Evolutionary conservation across 2,113 vertebrate species (phyloP), one percentile per base, ranked within the genome.

Genomic region (Colinus virginianus): DNA sequence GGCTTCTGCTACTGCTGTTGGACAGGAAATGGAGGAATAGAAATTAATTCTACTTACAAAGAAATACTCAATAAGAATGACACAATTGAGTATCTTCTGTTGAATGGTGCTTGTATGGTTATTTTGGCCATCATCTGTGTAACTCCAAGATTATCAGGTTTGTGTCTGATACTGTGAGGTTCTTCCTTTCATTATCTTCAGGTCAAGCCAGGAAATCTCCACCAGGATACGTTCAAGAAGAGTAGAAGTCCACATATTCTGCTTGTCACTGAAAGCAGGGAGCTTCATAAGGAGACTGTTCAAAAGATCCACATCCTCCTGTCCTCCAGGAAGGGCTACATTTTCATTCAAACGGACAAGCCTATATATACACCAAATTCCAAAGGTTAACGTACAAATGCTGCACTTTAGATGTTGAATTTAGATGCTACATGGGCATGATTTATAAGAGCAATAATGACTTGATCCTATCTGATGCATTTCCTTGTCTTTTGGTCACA

Each of bases 341-440:
- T 96, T 67, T 96, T 96, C 15, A 94, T 96, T 84, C 96, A 96
- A 84, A 96, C 96, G 9, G 95, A 96, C 55, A 96, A 98, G 38
- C 97, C 97, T 7, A 96, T 98, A 78, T 98, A 98, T 75, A 98
- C 96, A 32, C 97, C 97, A 16, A 95, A 40, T 51, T 97, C 97
- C 64, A 81, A 76, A 63, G 97, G 98, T 98, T 89, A 78, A 82
- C 61, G 66, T 49, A 19, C 14, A 82, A 84, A 84, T 8, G 1
- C 18, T 79, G 55, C 28, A 14, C 14, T 84, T 89, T 30, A 26
- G 63, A 18, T 77, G 45, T 45, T 58, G 42, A 85, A 45, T 46
- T 49, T 26, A 46, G 9, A 40, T 61, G 10, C 71, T 22, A 21
- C 5, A 49, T 89, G 11, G 13, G 28, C 45, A 32, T 28, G 30